A percentile compares a stretch with the other conserved stretches of the same genome.
Conservation (phyloP, 2,113 vertebrate genomes). For the Oreocharis arfaki region DNA sequence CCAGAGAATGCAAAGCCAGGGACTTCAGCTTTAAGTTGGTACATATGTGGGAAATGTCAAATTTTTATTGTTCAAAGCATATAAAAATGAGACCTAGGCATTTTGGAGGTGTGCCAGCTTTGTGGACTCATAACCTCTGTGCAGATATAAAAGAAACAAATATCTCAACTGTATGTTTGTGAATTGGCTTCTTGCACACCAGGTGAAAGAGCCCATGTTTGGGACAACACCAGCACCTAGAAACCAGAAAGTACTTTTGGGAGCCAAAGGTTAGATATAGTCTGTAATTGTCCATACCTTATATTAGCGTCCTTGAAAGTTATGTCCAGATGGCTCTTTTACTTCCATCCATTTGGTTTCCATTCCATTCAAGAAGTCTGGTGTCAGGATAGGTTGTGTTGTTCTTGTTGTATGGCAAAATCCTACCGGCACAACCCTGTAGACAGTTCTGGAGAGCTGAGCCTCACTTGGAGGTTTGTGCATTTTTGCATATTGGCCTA, state of each 20-base stretch:
- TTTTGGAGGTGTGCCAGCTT: neutral
- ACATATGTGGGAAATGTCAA: accelerated
- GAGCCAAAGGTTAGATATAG: neutral
- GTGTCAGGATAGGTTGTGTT: neutral
- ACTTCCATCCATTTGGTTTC: neutral
- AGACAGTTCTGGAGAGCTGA: neutral
- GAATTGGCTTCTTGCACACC: neutral
- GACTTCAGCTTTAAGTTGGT: neutral
- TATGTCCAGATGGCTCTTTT: neutral
- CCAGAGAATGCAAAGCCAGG: neutral
- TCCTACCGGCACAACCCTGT: neutral
- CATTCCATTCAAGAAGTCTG: neutral
- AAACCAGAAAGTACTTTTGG: neutral
- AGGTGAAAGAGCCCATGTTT: neutral
- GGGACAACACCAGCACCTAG: neutral
- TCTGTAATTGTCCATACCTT: neutral
- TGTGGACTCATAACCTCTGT: neutral
- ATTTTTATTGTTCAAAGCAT: neutral
- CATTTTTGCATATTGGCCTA: neutral
- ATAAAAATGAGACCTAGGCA: neutral
- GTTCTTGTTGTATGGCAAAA: accelerated
- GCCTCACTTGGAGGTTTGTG: neutral
- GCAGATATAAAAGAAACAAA: neutral
- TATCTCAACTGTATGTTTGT: neutral
- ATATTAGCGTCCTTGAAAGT: neutral